Evolutionary conservation across 2,797 vertebrate genomes (phyloP).

Genomic region (Xyrichtys novacula): DNA sequence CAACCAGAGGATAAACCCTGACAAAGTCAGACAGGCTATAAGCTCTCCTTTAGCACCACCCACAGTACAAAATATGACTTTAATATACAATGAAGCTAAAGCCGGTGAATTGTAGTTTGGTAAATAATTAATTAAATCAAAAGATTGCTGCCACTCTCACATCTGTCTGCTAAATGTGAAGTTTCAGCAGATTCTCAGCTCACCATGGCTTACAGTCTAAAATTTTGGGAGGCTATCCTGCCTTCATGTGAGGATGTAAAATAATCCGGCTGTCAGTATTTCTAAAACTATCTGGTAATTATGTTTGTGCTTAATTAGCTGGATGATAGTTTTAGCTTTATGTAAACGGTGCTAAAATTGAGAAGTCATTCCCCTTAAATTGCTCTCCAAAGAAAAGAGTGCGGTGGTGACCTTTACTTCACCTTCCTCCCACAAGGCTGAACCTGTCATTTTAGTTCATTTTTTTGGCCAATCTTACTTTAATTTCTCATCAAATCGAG

Average conservation of each 20-base stretch:
- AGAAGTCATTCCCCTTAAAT: neutral
- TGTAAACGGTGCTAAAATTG: neutral
- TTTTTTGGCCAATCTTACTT: neutral
- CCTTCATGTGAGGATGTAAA: neutral
- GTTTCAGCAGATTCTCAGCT: neutral
- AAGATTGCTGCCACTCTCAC: neutral
- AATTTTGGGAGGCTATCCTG: neutral
- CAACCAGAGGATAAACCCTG: constrained; percentile 18
- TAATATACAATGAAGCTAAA: neutral
- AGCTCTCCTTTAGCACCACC: constrained; percentile 27
- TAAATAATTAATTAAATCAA: neutral
- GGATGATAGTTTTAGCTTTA: neutral
- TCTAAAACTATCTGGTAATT: neutral
- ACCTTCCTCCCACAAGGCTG: constrained; percentile 14
- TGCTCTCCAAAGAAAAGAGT: neutral
- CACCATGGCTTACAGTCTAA: constrained; percentile 4
- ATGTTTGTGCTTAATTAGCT: neutral
- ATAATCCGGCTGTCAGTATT: neutral
- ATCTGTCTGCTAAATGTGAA: neutral
- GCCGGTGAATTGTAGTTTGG: neutral
- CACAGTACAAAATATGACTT: constrained; percentile 17
- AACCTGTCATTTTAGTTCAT: neutral
- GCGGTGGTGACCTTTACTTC: neutral
- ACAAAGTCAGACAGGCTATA: neutral
- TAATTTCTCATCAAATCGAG: neutral